These are phyloP conservation scores for Myrmecobius fasciatus DNA, from an alignment of 2,113 vertebrate genomes.

Conservation along the genomic window DNA sequence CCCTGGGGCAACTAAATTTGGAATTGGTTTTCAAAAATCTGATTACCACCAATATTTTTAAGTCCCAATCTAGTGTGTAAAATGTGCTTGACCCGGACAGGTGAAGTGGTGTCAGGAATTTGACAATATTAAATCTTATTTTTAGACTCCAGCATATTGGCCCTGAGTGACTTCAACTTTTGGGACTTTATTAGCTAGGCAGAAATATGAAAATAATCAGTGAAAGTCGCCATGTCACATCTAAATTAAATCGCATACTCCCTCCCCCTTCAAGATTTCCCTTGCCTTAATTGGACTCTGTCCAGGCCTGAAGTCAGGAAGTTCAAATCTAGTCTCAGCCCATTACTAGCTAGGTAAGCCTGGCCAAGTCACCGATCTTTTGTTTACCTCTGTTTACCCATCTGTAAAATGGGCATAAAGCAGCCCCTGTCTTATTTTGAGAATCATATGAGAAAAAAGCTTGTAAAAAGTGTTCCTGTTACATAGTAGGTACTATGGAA, in stretches of 20 bases:
- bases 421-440: neutral
- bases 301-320: neutral
- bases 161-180: slow-evolving; percentile 4
- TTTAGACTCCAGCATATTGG: neutral
- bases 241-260: neutral
- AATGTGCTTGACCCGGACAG: slow-evolving; percentile 70
- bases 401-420: neutral
- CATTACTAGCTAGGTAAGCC: neutral
- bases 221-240: slow-evolving; percentile 18
- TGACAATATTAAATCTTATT: slow-evolving; percentile 7
- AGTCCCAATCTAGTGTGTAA: slow-evolving; percentile 65
- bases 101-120: slow-evolving; percentile 54
- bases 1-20: slow-evolving; percentile 9
- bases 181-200: neutral
- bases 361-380: neutral
- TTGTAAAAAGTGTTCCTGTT: neutral
- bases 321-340: neutral
- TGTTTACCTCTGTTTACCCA: neutral
- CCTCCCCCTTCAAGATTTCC: neutral
- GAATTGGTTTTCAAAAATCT: slow-evolving; percentile 65
- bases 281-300: neutral
- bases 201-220: slow-evolving; percentile 27
- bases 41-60: slow-evolving; percentile 62
- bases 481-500: neutral
- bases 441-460: neutral